phyloP scores from a whole-genome alignment of 2,113 vertebrate genomes.

The Neoarius graeffei region DNA sequence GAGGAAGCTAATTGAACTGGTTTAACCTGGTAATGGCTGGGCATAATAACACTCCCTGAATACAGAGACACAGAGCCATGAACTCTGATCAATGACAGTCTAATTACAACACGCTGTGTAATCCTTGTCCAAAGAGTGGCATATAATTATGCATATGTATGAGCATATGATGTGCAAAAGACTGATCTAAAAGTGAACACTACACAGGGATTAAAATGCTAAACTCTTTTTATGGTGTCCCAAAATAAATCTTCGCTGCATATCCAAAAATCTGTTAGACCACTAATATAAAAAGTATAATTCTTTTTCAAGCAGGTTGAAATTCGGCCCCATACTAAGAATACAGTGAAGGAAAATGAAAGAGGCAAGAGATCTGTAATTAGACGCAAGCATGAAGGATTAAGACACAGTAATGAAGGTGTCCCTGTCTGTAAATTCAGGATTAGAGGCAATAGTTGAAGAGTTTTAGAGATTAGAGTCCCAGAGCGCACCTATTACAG shows the following conservation, averaged over 20 bases:
- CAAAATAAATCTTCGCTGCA: conserved; percentile 5
- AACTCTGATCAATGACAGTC: conserved; percentile 1
- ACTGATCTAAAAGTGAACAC: neutral
- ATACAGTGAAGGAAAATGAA: conserved; percentile 48
- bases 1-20: conserved; percentile 28
- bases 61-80: neutral
- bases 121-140: neutral
- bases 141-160: conserved; percentile 3
- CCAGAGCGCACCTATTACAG: neutral
- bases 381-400: conserved; percentile 61
- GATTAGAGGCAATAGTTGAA: conserved; percentile 53
- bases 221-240: conserved; percentile 22
- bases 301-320: conserved; percentile 33
- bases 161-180: neutral
- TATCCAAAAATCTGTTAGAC: conserved; percentile 16
- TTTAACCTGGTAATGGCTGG: conserved; percentile 17
- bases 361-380: conserved; percentile 62
- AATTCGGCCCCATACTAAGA: conserved; percentile 57
- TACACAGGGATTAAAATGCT: neutral
- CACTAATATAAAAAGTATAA: conserved; percentile 19
- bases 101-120: neutral
- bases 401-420: conserved; percentile 48
- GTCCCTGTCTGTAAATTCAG: conserved; percentile 46
- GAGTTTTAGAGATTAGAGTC: conserved; percentile 17
- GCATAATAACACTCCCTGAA: conserved; percentile 22